Conservation (phyloP, 92 coral and sea anemone genomes). For the Siderastrea siderea region DNA sequence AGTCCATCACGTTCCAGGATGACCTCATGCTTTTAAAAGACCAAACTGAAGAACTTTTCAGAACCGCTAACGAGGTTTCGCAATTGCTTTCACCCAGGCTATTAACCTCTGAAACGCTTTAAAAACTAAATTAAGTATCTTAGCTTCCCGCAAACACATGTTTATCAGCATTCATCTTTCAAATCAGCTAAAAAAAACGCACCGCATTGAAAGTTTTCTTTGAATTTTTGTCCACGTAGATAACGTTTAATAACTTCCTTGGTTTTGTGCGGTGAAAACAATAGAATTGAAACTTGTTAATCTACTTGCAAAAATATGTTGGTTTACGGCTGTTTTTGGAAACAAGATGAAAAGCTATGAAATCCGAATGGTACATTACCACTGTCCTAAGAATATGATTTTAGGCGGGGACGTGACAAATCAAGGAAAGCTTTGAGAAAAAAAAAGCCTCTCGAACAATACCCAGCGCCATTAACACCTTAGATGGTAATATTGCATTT, state of each 20-base stretch:
- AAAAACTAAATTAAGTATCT: background rate
- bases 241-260: constrained; percentile 26
- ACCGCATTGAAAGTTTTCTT: constrained; percentile 1
- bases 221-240: background rate
- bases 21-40: background rate
- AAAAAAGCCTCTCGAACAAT: background rate
- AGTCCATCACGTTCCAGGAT: background rate
- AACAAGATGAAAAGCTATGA: background rate
- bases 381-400: background rate
- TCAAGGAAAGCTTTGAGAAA: background rate
- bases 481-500: constrained; percentile 9
- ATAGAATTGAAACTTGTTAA: constrained; percentile 24
- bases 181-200: constrained; percentile 13
- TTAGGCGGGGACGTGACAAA: constrained; percentile 3
- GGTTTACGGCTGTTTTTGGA: constrained; percentile 21
- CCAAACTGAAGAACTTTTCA: background rate
- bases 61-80: background rate
- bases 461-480: constrained; percentile 38
- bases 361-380: background rate
- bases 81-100: background rate
- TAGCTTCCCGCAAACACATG: background rate
- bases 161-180: constrained; percentile 31
- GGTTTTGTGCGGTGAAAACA: background rate
- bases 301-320: constrained; percentile 11
- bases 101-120: background rate